These are phyloP conservation scores for Grammomys surdaster DNA, from an alignment of 2,113 vertebrate species.

Conservation along the genomic window DNA sequence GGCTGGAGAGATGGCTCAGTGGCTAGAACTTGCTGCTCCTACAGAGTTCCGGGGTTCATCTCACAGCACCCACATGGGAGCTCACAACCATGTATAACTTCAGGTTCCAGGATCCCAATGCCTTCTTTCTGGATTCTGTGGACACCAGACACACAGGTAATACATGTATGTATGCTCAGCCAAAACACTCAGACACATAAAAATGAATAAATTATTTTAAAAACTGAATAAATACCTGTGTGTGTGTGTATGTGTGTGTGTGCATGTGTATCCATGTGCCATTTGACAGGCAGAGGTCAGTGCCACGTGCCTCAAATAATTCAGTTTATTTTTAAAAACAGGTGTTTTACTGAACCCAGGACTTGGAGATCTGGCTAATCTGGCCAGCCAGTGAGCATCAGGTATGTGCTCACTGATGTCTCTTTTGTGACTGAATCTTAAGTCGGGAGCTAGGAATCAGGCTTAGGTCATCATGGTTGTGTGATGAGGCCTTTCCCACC, in stretches of 20 bases:
- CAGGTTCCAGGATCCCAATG: neutral
- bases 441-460: neutral
- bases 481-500: neutral
- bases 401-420: fast-evolving
- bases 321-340: neutral
- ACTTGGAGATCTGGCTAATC: neutral
- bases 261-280: too few species aligned
- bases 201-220: neutral
- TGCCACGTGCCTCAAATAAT: neutral
- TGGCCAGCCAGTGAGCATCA: neutral
- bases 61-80: neutral
- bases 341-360: neutral
- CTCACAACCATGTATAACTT: neutral
- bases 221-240: neutral
- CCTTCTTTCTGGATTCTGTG: neutral
- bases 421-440: neutral
- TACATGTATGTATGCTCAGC: neutral
- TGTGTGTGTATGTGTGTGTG: neutral
- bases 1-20: neutral
- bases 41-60: neutral
- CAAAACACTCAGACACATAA: neutral
- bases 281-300: neutral
- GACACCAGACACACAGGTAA: neutral
- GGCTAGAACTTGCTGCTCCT: neutral
- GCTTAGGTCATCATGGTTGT: neutral